phyloP scores from a whole-genome alignment of 2,113 vertebrate species.

The Centropus unirufus region DNA sequence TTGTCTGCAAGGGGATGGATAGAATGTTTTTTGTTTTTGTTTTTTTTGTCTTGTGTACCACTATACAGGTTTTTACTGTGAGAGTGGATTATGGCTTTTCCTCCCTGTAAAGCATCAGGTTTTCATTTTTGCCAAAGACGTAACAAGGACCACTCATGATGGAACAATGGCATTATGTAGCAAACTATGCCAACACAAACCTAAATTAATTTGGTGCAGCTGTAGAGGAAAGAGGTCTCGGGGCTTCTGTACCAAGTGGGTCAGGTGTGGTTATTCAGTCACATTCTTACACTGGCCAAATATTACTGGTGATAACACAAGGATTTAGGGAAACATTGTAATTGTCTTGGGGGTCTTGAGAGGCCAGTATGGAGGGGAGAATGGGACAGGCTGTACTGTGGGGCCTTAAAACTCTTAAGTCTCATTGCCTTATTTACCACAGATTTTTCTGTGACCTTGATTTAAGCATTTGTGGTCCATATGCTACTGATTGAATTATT shows the following conservation, averaged over 20 bases:
- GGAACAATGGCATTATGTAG: background rate
- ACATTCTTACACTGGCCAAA: background rate
- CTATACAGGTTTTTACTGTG: slow-evolving; percentile 15
- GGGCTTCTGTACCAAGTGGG: background rate
- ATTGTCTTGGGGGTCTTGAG: background rate
- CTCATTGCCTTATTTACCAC: background rate
- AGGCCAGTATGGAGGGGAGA: fast-evolving
- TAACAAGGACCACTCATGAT: background rate
- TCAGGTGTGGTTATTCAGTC: background rate
- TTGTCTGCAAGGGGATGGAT: slow-evolving; percentile 62
- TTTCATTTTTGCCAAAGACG: background rate
- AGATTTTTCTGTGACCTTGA: slow-evolving; percentile 28
- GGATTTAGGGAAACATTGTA: background rate
- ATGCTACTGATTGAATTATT: background rate
- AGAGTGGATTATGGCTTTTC: slow-evolving; percentile 38
- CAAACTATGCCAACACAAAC: background rate
- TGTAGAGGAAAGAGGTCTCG: background rate
- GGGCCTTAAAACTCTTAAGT: background rate
- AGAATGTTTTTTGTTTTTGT: background rate
- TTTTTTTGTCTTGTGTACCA: slow-evolving; percentile 4
- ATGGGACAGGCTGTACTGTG: background rate
- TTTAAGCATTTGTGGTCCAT: background rate
- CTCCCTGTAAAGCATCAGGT: background rate
- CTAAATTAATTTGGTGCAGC: background rate
- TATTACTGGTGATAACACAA: background rate